Conservation (phyloP, 2,797 vertebrate genomes). For the Clarias laeviceps region DNA sequence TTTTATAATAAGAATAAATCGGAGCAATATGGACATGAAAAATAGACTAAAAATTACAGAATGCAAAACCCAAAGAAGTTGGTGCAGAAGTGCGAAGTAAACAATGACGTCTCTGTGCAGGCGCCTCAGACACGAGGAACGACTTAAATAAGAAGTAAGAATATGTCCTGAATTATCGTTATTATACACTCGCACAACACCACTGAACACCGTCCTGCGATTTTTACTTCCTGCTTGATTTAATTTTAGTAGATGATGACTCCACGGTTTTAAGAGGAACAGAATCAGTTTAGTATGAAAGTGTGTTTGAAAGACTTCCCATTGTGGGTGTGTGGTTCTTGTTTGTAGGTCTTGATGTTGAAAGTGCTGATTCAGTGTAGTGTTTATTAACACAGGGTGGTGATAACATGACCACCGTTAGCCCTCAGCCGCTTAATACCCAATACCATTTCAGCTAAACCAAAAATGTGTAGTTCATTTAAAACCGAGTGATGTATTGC, state of each 20-base stretch:
- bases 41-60: not conserved
- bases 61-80: not conserved
- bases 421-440: not conserved
- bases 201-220: not conserved
- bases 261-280: not conserved
- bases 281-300: not conserved
- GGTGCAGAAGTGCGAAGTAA: slow-evolving; percentile 12
- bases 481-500: not conserved
- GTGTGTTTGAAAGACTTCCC: not conserved
- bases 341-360: not conserved
- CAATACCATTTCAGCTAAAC: not conserved
- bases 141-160: not conserved
- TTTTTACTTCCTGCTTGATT: not conserved
- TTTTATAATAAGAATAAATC: not conserved
- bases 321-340: not conserved
- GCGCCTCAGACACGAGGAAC: not conserved
- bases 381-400: not conserved
- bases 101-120: slow-evolving; percentile 5
- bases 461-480: not conserved
- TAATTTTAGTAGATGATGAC: not conserved
- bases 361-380: not conserved
- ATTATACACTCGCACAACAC: not conserved
- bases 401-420: not conserved
- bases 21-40: not conserved
- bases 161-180: not conserved